Conservation (phyloP, 1,140 invertebrate genomes). For the Acyrthosiphon pisum region DNA sequence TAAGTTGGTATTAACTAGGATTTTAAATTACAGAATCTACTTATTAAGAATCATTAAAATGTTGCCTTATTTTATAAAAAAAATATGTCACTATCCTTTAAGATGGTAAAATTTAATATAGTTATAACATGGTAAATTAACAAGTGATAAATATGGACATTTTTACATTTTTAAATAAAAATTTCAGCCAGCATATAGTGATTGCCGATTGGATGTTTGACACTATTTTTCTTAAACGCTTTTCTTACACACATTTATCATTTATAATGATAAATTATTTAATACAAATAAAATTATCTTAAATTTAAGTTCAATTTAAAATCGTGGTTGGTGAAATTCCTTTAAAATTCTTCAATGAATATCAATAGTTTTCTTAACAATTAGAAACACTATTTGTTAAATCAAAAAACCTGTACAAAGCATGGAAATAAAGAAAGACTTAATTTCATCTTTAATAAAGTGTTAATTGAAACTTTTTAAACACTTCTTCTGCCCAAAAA, state of each 20-base stretch:
- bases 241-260: no score
- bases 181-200: no score
- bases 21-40: background rate
- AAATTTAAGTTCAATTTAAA: background rate
- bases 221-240: no score
- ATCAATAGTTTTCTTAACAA: background rate
- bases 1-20: background rate
- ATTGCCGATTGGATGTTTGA: no score
- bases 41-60: background rate
- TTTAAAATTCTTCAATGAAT: background rate
- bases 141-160: no score
- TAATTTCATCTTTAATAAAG: background rate
- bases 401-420: background rate
- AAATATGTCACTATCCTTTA: no score
- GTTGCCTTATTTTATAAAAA: no score
- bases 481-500: background rate
- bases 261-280: no score
- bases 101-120: no score
- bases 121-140: no score
- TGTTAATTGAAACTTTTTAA: conserved; percentile 10
- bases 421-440: background rate
- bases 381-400: background rate
- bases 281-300: background rate
- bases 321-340: background rate
- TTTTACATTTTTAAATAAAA: no score